These are phyloP conservation scores for Philantomba maxwellii DNA, from an alignment of 2,113 vertebrate genomes.

Conservation along the genomic window DNA sequence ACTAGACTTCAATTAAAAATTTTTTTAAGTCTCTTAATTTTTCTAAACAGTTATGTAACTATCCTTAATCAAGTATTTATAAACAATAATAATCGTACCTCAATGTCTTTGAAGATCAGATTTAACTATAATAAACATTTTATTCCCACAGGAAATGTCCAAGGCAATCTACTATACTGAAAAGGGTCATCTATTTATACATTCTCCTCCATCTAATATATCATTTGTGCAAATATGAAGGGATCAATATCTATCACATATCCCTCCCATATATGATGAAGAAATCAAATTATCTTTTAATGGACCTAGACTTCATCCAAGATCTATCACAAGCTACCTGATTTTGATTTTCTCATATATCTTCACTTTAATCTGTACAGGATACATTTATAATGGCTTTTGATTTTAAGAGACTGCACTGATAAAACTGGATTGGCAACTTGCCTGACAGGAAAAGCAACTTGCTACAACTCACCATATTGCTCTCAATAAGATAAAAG, in stretches of 20 bases:
- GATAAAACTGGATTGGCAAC: neutral
- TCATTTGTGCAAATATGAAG: neutral
- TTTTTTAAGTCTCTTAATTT: neutral
- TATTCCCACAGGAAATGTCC: neutral
- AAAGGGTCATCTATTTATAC: neutral
- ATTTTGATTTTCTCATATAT: neutral
- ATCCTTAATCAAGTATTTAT: neutral
- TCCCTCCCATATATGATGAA: neutral
- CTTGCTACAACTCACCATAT: neutral
- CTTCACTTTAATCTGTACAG: neutral
- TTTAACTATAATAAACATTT: neutral
- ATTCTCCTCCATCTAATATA: neutral
- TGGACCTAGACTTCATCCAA: neutral
- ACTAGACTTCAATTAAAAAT: neutral
- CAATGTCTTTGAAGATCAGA: neutral
- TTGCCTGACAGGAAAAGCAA: neutral
- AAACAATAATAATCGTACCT: neutral
- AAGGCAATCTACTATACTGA: neutral
- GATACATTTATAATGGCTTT: neutral
- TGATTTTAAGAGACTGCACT: neutral
- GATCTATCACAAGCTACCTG: neutral
- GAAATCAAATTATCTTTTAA: neutral
- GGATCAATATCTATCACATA: neutral
- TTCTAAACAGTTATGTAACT: neutral
- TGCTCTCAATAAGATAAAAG: neutral